Percentiles rank a stretch among this genome's conserved stretches.
Conservation (phyloP, 1,140 invertebrate species). For the Cydia strobilella region DNA sequence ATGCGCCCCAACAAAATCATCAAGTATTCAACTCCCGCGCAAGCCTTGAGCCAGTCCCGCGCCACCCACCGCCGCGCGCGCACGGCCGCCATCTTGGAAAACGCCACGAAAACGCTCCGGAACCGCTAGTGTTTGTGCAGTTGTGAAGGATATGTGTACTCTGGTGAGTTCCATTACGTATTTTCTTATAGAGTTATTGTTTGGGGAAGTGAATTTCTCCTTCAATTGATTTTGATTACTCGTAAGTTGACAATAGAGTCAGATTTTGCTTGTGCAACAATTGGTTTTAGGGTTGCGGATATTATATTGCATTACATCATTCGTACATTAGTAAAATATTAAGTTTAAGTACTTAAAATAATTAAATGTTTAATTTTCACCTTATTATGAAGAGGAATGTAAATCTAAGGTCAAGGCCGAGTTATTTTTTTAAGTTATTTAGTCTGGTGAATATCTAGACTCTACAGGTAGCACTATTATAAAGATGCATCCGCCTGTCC, state of each 20-base stretch:
- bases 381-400: no score
- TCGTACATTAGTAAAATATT: no score
- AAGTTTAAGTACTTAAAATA: no score
- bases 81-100: conserved; percentile 14
- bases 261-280: neutral
- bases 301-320: neutral
- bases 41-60: conserved; percentile 12
- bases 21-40: conserved; percentile 26
- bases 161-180: neutral
- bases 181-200: neutral
- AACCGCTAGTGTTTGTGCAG: neutral
- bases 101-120: neutral
- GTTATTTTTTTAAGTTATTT: no score
- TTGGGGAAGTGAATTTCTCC: neutral
- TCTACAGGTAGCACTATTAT: no score
- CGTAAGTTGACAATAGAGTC: neutral
- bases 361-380: no score
- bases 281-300: neutral
- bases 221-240: neutral
- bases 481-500: no score
- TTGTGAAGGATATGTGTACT: neutral
- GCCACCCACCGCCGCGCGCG: conserved; percentile 10
- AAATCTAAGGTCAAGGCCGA: no score
- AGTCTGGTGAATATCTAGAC: no score
- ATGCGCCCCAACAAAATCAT: conserved; percentile 8